Conservation (phyloP, 2,113 vertebrate species). For the Argyrosomus japonicus region DNA sequence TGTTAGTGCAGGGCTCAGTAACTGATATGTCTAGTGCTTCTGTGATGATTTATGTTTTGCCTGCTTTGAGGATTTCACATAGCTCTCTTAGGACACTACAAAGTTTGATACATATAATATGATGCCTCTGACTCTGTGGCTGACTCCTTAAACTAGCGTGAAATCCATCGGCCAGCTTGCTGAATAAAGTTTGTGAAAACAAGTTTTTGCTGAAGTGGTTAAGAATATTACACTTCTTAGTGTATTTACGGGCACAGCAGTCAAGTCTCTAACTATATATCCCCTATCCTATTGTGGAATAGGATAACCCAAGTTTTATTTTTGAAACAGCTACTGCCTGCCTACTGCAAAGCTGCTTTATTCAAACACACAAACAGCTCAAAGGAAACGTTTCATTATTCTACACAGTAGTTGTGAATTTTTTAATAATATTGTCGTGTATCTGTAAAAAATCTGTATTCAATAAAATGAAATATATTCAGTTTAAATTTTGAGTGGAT, state of each 20-base stretch:
- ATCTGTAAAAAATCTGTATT: conserved; percentile 23
- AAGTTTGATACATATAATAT: conserved; percentile 67
- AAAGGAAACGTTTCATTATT: conserved; percentile 21
- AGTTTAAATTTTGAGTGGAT: conserved; percentile 24
- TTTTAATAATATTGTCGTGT: conserved; percentile 4
- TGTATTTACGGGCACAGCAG: conserved; percentile 61
- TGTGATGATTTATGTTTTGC: conserved; percentile 71
- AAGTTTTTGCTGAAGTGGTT: conserved; percentile 54
- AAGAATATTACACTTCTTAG: conserved; percentile 57
- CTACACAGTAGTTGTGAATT: neutral
- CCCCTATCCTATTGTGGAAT: conserved; percentile 43
- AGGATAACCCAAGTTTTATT: conserved; percentile 52
- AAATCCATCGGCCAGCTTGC: conserved; percentile 62
- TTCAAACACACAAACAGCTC: conserved; percentile 28
- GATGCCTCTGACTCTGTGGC: conserved; percentile 58
- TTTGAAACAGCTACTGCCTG: conserved; percentile 23
- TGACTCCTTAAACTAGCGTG: conserved; percentile 54
- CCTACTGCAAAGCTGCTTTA: conserved; percentile 44
- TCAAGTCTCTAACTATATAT: conserved; percentile 42
- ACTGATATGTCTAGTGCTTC: conserved; percentile 52
- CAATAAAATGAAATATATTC: neutral
- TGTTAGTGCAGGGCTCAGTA: conserved; percentile 61
- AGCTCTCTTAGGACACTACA: conserved; percentile 70
- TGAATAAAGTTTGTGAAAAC: conserved; percentile 63
- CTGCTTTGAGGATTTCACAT: conserved; percentile 68